These are phyloP conservation scores for Penaeus monodon DNA, from an alignment of 2,888 invertebrate species.

Conservation along the genomic window DNA sequence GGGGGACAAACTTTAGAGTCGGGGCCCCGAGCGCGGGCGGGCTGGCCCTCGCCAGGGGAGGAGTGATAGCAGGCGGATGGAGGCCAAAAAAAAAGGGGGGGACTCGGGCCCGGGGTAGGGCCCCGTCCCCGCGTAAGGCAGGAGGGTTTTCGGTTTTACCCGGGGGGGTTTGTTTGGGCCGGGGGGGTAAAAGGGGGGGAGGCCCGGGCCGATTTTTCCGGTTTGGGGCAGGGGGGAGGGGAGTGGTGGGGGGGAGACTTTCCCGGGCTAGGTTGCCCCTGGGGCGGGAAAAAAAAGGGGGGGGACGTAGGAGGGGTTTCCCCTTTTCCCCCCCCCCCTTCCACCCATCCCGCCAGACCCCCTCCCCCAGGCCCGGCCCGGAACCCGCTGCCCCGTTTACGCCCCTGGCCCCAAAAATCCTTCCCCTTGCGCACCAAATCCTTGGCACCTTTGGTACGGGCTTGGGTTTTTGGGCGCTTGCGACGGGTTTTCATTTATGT, in stretches of 20 bases:
- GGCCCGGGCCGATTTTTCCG: too few species aligned
- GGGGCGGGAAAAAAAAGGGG: slow-evolving; percentile 68
- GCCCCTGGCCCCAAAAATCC: slow-evolving; percentile 73
- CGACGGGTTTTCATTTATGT: slow-evolving; percentile 90
- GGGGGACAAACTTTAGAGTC: too few species aligned
- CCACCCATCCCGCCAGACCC: slow-evolving; percentile 41
- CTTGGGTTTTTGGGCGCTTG: slow-evolving; percentile 81
- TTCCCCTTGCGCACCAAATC: slow-evolving; percentile 93
- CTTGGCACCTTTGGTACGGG: slow-evolving; percentile 89
- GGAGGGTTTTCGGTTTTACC: too few species aligned
- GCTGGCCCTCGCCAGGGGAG: too few species aligned
- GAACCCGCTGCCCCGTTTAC: slow-evolving; percentile 65
- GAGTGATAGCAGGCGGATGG: too few species aligned
- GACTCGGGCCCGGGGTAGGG: too few species aligned
- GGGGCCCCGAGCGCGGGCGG: too few species aligned
- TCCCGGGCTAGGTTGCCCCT: slow-evolving; percentile 68
- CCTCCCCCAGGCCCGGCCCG: slow-evolving; percentile 62
- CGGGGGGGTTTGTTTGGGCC: too few species aligned
- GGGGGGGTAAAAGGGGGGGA: too few species aligned
- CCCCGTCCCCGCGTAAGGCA: too few species aligned
- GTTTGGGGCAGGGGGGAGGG: too few species aligned
- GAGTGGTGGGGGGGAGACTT: slow-evolving; percentile 68
- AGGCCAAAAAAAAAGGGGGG: too few species aligned
- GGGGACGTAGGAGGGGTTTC: slow-evolving; percentile 56
- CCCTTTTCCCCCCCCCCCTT: slow-evolving; percentile 46